Base-by-base conservation (phyloP, 2,797 vertebrate species). In the Eleutherodactylus coqui region DNA sequence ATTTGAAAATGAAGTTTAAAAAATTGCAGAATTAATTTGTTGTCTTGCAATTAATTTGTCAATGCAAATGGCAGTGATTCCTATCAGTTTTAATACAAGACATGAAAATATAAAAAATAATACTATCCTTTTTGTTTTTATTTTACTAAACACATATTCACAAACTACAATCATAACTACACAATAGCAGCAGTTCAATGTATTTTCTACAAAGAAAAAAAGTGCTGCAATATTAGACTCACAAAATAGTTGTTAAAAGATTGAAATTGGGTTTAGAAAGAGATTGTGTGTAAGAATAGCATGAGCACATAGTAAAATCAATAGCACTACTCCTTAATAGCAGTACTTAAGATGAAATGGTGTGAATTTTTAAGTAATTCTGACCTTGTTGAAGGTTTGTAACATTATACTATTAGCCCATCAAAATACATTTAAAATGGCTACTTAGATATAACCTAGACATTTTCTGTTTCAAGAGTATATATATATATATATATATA, bases 311-410 rank as follows among this genome's bases (percentile, higher is more conserved):
- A 73, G 21, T 41, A 73, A 83, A 73, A 83, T 83, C 67, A 83
- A 73, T 82, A 82, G 29, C 64, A 53, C 62, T 70, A 51, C 79
- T 64, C 17, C 45, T 70, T 81, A 82, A 70, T 83, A 43, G 67
- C 69, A 43, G 67, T 69, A 83, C 49, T 73, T 83, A 55, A 38
- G 80, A 73, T 38, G 32, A 70, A 82, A 82, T 38, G 24, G 32
- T 36, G 45, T 55, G 45, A 41, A 55, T 58, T 38, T 83, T 73
- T 73, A 83, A 73, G 49, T 32, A 73, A 58, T 43, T 36, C 27
- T 83, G 67, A 41, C 67, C 80, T 72, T 72, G 43, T 43, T 41
- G 24, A 83, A 83, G 80, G 49, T 83, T 73, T 83, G 49, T 83
- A 58, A 83, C 49, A 83, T 76, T 21, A 51, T 76, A 76, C 47